Evolutionary conservation across 2,113 vertebrate species (phyloP).

Genomic region (Axis porcinus): DNA sequence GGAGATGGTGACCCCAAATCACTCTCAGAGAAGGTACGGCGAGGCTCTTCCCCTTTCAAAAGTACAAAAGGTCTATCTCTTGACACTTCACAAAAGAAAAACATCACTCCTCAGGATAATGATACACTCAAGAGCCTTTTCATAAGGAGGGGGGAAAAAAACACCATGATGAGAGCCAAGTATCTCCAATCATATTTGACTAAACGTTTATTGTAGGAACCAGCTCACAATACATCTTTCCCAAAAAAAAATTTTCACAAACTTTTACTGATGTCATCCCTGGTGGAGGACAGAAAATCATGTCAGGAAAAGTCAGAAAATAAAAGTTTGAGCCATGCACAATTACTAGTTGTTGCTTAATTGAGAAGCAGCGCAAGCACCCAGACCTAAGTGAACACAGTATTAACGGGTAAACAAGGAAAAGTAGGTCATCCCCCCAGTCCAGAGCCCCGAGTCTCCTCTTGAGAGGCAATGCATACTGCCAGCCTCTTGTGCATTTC

Average conservation of each 20-base stretch:
- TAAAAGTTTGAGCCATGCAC: background rate
- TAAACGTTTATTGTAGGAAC: background rate
- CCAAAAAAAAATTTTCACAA: background rate
- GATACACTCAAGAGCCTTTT: background rate
- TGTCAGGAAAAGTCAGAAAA: background rate
- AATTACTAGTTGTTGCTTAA: background rate
- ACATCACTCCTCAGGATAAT: background rate
- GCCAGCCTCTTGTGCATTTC: background rate
- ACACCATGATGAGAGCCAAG: background rate
- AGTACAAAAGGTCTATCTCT: background rate
- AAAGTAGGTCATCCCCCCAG: background rate
- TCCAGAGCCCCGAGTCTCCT: background rate
- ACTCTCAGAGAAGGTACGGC: background rate
- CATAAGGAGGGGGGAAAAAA: too few species aligned
- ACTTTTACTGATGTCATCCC: background rate
- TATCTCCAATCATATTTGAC: background rate
- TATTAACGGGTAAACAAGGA: background rate
- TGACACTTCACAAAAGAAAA: background rate
- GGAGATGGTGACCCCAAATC: background rate
- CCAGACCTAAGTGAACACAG: background rate
- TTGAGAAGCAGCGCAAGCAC: background rate
- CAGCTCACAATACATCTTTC: background rate
- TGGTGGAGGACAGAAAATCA: background rate
- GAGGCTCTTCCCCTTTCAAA: background rate
- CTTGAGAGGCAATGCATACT: background rate